A percentile compares a stretch with the other conserved stretches of the same genome.
Evolutionary conservation across 1,140 invertebrate genomes (phyloP).

Genomic region (Acyrthosiphon pisum): DNA sequence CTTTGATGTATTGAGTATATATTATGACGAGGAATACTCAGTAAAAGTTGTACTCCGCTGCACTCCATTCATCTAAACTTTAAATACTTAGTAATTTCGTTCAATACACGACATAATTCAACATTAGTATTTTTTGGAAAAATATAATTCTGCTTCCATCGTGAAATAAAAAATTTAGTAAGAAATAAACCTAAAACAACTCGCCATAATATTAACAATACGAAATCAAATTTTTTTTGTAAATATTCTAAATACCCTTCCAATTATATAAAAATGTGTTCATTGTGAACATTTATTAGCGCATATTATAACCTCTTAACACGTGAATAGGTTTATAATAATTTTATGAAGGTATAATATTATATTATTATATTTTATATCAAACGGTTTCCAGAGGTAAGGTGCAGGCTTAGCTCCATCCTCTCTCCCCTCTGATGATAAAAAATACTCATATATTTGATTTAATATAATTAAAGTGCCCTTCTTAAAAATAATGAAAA

Average conservation of each 20-base stretch:
- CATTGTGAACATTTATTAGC: too few relatives aligned
- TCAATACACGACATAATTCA: background rate
- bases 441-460: background rate
- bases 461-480: background rate
- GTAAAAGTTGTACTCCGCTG: background rate
- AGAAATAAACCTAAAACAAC: background rate
- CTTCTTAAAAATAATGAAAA: background rate
- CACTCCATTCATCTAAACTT: background rate
- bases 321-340: background rate
- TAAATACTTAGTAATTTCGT: background rate
- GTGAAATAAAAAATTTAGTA: background rate
- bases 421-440: background rate
- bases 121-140: background rate
- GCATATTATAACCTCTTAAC: too few relatives aligned
- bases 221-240: background rate
- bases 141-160: background rate
- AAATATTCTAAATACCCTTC: background rate
- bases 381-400: too few relatives aligned
- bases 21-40: background rate
- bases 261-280: background rate
- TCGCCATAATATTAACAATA: background rate
- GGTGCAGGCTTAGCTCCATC: too few relatives aligned
- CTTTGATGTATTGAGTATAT: background rate
- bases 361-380: too few relatives aligned
- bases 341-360: too few relatives aligned